A percentile compares a stretch with the other conserved stretches of the same genome.
phyloP scores from a whole-genome alignment of 2,797 vertebrate species.

The Sphenopsis melanotis region DNA sequence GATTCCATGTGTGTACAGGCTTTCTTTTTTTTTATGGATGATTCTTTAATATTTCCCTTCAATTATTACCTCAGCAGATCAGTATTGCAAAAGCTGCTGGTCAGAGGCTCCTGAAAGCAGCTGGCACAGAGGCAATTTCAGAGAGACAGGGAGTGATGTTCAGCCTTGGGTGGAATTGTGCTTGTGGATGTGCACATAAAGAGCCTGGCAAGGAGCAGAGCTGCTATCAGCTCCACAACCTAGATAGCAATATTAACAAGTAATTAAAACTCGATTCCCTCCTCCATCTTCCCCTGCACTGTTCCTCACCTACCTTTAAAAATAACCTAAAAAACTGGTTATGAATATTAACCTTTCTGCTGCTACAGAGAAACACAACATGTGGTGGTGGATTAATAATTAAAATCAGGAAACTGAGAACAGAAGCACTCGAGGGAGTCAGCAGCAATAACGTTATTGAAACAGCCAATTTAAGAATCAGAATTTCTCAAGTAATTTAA shows the following conservation, averaged over 20 bases:
- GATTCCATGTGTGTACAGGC: not conserved
- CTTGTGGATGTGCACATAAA: not conserved
- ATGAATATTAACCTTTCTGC: conserved; percentile 39
- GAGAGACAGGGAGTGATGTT: not conserved
- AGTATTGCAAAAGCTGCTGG: not conserved
- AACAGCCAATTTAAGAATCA: conserved; percentile 39
- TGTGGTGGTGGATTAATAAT: conserved; percentile 37
- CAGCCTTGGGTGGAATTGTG: not conserved
- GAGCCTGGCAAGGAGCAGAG: not conserved
- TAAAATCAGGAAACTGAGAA: conserved; percentile 31
- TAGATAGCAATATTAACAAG: not conserved
- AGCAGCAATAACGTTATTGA: conserved; percentile 15
- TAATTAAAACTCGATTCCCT: conserved; percentile 31
- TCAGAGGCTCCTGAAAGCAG: not conserved
- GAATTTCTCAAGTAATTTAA: conserved; percentile 53
- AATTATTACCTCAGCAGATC: not conserved
- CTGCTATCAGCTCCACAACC: not conserved
- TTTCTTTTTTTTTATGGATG: not conserved
- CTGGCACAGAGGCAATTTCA: not conserved
- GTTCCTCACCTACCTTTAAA: not conserved
- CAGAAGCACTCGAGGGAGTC: conserved; percentile 17
- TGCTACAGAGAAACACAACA: not conserved
- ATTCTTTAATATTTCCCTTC: not conserved
- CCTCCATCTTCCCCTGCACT: not conserved
- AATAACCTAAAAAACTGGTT: not conserved